Base-by-base conservation (phyloP, 1,140 invertebrate genomes). In the Littorina saxatilis region DNA sequence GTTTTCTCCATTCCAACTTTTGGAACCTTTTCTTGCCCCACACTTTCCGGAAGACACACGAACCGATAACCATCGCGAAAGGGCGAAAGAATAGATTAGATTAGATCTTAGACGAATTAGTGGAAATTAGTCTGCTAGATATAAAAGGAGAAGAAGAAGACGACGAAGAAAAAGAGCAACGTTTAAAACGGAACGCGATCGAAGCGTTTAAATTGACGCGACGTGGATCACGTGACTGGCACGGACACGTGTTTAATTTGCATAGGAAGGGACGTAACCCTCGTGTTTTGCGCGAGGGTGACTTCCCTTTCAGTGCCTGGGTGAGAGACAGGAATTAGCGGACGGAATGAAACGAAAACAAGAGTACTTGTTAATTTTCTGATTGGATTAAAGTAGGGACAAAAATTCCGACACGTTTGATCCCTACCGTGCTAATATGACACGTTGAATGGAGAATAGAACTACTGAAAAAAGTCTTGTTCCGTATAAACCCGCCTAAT, bases 241-340 rank as follows among this genome's bases (percentile, higher is more conserved):
- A 68, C 66, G 66, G 35, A 17, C 66, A 68, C 66, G 66, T 68
- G 66, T 68, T 68, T 68, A 68, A 68, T 68, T 68, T 68, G 66
- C 66, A 68, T 68, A 68, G 39, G 29, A 39, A 32, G 37, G 66
- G 66, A 68, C 32, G 37, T 68, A 20, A 68, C 66, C 29, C 15
- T 39, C 35, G 66, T 13, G 35, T 68, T 68, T 23, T 68, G 66
- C 15, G 35, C 35, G 66, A 68, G 66, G 37, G 66, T 68, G 66
- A 20, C 66, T 66, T 68, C n/a, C 35, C 35, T 68, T 23, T 7
- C 66, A 15, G 66, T 17, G 66, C 7, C 61, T 15, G 66, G 35
- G 66, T 68, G 66, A 39, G 66, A 68, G 66, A 68, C 32, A 20
- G 66, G 66, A 68, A 68, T 68, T 68, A 68, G 66, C 32, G 15